Evolutionary conservation across 2,797 vertebrate species (phyloP), one percentile per base, ranked within the genome.

Genomic region (Mareca strepera): DNA sequence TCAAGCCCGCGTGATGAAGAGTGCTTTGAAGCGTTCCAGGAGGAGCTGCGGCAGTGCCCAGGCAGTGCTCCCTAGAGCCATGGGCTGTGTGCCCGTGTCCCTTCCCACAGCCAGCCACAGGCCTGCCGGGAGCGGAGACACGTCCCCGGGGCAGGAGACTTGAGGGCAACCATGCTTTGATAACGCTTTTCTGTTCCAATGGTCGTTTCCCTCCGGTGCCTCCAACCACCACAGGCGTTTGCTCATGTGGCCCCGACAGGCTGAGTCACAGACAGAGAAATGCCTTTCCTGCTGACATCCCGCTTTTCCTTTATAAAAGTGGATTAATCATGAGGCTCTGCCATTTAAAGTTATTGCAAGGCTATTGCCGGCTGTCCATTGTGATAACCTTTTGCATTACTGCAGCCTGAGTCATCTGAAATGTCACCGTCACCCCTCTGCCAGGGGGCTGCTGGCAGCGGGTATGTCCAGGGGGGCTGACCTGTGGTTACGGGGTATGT

Each of bases 201-300:
- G 60, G 69, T 33, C 26, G 58, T 59, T 63, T 41, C 43, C 37
- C 68, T 44, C 11, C 1, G 18, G 10, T 25, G 79, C 83, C 75
- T 50, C 48, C 3, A 7, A 9, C 55, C 68, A 12, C 8, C 39
- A 8, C 33, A n/a, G 59, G 43, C 70, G 6, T 58, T 37, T 78
- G 76, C 70, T n/a, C 64, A 5, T 12, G 21, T 3, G n/a, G 58
- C 75, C 52, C 28, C 11, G 62, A 11, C 1, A 7, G 67, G 73
- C 88, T 92, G 94, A 93, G 43, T 95, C 94, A 93, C 64, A 33
- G 78, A 12, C 6, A 4, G 26, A 74, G 72, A 31, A n/a, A 35
- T 85, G 92, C 92, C 82, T 80, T 94, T 94, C 89, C 95, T 93
- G 89, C 86, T 58, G 82, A 79, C 77, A 70, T 25, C 3, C 58